Evolutionary conservation across 2,888 invertebrate species (phyloP).

Genomic region (Acheta domesticus): DNA sequence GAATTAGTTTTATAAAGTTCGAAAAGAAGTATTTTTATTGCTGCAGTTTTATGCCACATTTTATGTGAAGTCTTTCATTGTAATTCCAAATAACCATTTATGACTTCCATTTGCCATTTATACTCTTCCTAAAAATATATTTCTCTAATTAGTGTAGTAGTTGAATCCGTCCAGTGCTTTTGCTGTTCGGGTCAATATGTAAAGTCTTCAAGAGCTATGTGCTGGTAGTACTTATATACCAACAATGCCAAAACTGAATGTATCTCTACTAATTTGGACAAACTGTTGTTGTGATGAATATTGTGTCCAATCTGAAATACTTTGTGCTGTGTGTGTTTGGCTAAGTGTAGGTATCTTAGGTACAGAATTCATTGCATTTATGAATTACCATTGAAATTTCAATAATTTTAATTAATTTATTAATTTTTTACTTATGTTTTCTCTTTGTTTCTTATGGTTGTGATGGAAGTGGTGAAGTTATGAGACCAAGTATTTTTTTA

Average conservation of each 20-base stretch:
- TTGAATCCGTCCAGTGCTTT: slow-evolving; percentile 29
- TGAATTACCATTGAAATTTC: too few species aligned
- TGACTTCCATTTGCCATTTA: slow-evolving; percentile 26
- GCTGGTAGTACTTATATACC: too few species aligned
- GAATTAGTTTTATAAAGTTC: slow-evolving; percentile 29
- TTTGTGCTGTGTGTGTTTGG: too few species aligned
- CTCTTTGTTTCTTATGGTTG: slow-evolving; percentile 22
- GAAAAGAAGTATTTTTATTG: slow-evolving; percentile 26
- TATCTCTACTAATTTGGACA: too few species aligned
- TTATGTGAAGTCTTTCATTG: slow-evolving; percentile 25
- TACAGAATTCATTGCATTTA: background rate
- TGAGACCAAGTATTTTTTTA: slow-evolving; percentile 29
- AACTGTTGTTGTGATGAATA: too few species aligned
- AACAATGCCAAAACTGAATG: too few species aligned
- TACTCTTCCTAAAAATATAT: background rate
- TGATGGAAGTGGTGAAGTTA: background rate
- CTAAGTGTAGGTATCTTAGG: too few species aligned
- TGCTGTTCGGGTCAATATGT: slow-evolving; percentile 29
- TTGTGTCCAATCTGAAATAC: too few species aligned
- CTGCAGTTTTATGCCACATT: background rate
- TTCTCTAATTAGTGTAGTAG: slow-evolving; percentile 23
- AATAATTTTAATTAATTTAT: too few species aligned
- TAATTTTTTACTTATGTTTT: background rate
- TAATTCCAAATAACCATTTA: background rate
- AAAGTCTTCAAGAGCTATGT: background rate